Percentiles rank a stretch among this genome's conserved stretches.
These are phyloP conservation scores for Nemapogon koenigi DNA, from an alignment of 2,888 invertebrate species.

Conservation along the genomic window DNA sequence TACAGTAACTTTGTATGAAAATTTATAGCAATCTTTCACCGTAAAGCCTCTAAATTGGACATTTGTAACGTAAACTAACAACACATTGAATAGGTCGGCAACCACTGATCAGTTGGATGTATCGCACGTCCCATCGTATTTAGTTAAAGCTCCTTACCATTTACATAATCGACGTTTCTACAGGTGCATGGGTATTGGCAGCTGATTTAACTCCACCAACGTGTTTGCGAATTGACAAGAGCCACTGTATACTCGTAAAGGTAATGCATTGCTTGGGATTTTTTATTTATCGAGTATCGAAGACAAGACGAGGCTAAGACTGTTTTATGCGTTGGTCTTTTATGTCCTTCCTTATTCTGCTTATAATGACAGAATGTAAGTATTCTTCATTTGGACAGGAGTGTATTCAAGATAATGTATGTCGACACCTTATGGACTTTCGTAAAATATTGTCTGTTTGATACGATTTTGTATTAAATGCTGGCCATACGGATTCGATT, in stretches of 20 bases:
- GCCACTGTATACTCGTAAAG: conserved; percentile 37
- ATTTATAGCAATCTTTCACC: too few species aligned
- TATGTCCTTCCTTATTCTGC: conserved; percentile 20
- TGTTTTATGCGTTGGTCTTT: conserved; percentile 15
- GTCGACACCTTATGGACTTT: too few species aligned
- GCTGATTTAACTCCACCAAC: conserved; percentile 58
- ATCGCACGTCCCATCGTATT: conserved; percentile 9
- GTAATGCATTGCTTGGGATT: conserved; percentile 39
- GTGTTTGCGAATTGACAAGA: conserved; percentile 37
- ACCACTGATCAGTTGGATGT: conserved; percentile 6
- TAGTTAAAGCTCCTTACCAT: conserved; percentile 37
- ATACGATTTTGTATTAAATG: too few species aligned
- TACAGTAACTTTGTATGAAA: too few species aligned
- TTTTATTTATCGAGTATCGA: conserved; percentile 39
- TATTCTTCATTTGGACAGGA: conserved; percentile 13
- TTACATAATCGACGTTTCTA: conserved; percentile 61
- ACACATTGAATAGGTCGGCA: conserved; percentile 8
- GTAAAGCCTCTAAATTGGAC: conserved; percentile 5
- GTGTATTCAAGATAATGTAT: conserved; percentile 5
- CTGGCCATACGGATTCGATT: too few species aligned
- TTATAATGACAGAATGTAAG: conserved; percentile 8
- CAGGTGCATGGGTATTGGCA: conserved; percentile 51
- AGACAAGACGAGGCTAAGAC: conserved; percentile 26
- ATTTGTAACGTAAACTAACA: too few species aligned
- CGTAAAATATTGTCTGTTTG: too few species aligned